Base-by-base conservation (phyloP, 2,797 vertebrate genomes). In the Typhlichthys subterraneus region DNA sequence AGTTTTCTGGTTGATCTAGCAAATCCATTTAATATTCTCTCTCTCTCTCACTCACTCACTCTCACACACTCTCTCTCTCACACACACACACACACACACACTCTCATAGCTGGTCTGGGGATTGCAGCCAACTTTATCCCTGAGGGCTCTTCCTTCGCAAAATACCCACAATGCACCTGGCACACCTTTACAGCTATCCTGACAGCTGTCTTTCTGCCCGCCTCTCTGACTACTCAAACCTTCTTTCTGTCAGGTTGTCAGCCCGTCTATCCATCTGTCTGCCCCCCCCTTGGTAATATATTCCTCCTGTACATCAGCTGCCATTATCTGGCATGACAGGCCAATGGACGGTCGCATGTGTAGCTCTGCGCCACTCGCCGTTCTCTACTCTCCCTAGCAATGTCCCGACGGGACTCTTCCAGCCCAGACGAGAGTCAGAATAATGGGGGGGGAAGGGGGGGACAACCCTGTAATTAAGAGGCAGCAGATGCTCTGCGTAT, bases 381-480 rank as follows among this genome's bases (percentile, higher is more conserved):
- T 5, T 8, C 46, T 23, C 19, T 23, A 12, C 12, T 46, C 45
- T 12, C 76, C 77, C 76, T 84, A 45, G 61, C 5, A 42, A 69
- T 47, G 63, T 70, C 77, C 65, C 54, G 67, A 60, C 66, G 50
- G n/a, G 81, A 80, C 69, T 55, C 54, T 69, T 56, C 78, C 67
- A 55, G n/a, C 12, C 12, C 11, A 33, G 31, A 55, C 31, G 10
- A 6, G 53, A 12, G 29, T 13, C 53, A 6, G 49, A 17, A 17
- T 76, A 87, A 81, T 81, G 63, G 62, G 74, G 49, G 46, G n/a
- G n/a, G n/a, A n/a, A n/a, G 45, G 3, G 14, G 52, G 52, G 29
- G 17, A 17, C 17, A 17, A 12, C 19, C 68, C 64, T 81, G 73
- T 88, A 81, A 87, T 89, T 88, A 89, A 80, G 49, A 45, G 59